Evolutionary conservation across 2,113 vertebrate genomes (phyloP), one percentile per base, ranked within the genome.

Genomic region (Gambusia affinis): DNA sequence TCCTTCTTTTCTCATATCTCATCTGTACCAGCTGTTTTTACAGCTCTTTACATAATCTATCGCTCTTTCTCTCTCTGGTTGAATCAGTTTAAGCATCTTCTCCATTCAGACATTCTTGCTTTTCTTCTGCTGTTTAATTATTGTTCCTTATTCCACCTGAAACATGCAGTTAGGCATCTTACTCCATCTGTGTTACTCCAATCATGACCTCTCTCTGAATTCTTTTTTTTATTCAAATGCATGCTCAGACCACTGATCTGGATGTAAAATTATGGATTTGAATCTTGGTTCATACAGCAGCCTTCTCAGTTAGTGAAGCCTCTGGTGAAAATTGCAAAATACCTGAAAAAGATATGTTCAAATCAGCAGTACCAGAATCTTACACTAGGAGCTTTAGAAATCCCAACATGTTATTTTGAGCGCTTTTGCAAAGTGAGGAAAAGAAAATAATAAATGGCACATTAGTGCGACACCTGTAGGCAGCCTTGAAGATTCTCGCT

Each of bases 21-120:
- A 76, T 78, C 71, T 51, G n/a, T 17, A 62, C 57, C 44, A 80
- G 47, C 60, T 67, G 65, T 63, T 67, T 22, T 39, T 31, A 70
- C 71, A 42, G 44, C 39, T 6, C 51, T 42, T 77, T 70, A 68
- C 68, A 28, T 75, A 75, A 88, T 75, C 81, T 67, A 31, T 68
- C 54, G 1, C 54, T 60, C 72, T 54, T 66, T 60, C 44, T 10
- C 70, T 69, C 39, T 68, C 29, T 24, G 29, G 64, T 54, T 70
- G 28, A 51, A 71, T 71, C 61, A 31, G 5, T 63, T 31, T 22
- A 29, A 19, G 47, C 47, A 24, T 24, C 44, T 47, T 19, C 47
- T 54, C 7, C 47, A 42, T 42, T 42, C 39, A 42, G 39, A 42
- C 19, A 7, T 22, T 54, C 22, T 54, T 19, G 15, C 39, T 42